Evolutionary conservation across 2,888 invertebrate genomes (phyloP).

Genomic region (Bhutanitis thaidina): DNA sequence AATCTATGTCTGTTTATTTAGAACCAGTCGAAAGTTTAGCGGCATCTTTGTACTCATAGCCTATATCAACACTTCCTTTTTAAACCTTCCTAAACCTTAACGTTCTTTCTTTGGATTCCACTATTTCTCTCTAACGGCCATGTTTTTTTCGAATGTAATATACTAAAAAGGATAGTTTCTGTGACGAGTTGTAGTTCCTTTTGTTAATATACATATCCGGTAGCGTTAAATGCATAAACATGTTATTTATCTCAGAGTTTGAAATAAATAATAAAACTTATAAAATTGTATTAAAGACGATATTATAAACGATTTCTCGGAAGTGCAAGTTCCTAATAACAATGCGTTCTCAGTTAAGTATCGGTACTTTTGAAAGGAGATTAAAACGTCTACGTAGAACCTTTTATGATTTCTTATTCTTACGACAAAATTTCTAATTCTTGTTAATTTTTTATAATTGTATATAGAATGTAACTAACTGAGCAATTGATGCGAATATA

Average conservation of each 20-base stretch:
- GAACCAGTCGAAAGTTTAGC: background rate
- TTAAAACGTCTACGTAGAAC: constrained; percentile 18
- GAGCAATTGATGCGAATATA: no score
- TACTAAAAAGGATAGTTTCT: background rate
- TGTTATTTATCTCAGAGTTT: background rate
- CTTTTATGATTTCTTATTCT: no score
- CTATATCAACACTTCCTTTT: constrained; percentile 6
- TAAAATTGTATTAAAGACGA: background rate
- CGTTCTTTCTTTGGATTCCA: constrained; percentile 1
- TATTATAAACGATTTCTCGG: constrained; percentile 7
- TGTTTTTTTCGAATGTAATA: background rate
- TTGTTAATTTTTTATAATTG: no score
- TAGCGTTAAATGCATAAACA: background rate
- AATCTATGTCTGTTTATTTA: constrained; percentile 41
- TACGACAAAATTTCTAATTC: no score
- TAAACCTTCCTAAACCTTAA: background rate
- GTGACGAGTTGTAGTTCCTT: background rate
- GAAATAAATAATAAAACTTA: constrained; percentile 2
- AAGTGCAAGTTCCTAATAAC: constrained; percentile 2
- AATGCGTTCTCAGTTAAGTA: background rate
- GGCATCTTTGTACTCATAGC: constrained; percentile 5
- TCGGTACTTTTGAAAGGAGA: constrained; percentile 16
- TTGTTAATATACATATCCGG: constrained; percentile 8
- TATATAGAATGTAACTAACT: no score
- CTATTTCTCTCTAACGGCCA: constrained; percentile 24